Percentiles rank a stretch among this genome's conserved stretches.
phyloP scores from a whole-genome alignment of 2,888 invertebrate species.

The Ornithoptera priamus region DNA sequence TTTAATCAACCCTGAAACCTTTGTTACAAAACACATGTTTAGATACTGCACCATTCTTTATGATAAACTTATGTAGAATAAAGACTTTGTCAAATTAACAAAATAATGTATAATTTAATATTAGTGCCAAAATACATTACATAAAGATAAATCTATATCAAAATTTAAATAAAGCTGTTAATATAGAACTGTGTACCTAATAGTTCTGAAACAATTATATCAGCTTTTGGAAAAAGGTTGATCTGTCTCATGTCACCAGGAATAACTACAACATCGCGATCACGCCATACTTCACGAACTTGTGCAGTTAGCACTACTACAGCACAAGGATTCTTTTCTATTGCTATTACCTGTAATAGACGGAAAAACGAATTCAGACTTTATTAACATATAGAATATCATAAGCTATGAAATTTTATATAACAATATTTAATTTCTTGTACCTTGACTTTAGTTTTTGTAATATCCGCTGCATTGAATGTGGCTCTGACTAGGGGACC shows the following conservation, averaged over 20 bases:
- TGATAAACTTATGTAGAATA: too few relatives aligned
- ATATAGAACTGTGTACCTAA: constrained; percentile 80
- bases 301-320: constrained; percentile 89
- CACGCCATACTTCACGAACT: constrained; percentile 88
- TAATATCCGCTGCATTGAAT: constrained; percentile 88
- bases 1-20: too few relatives aligned
- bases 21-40: too few relatives aligned
- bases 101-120: too few relatives aligned
- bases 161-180: background rate
- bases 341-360: constrained; percentile 85
- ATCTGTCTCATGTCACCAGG: constrained; percentile 93
- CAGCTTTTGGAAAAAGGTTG: constrained; percentile 91
- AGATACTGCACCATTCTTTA: too few relatives aligned
- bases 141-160: too few relatives aligned
- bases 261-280: constrained; percentile 86
- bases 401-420: background rate
- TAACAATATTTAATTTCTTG: background rate
- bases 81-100: too few relatives aligned
- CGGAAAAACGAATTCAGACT: background rate
- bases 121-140: too few relatives aligned
- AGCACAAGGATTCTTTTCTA: constrained; percentile 99
- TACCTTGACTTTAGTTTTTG: constrained; percentile 85
- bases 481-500: constrained; percentile 96
- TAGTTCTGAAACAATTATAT: constrained; percentile 97
- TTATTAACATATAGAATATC: background rate